phyloP scores from a whole-genome alignment of 2,797 vertebrate genomes.

The Macropus fuliginosus region DNA sequence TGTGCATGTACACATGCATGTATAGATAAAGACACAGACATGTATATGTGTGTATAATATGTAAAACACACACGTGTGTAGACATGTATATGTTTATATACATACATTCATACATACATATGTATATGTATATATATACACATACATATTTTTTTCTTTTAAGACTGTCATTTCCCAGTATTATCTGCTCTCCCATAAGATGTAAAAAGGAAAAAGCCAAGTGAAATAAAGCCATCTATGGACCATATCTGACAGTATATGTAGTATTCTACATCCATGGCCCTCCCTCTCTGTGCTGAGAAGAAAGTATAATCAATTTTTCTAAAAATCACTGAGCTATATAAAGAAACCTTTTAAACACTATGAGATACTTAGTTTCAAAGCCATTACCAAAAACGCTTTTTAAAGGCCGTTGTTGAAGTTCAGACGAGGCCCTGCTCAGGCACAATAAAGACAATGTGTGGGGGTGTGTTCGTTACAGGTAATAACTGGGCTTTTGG shows the following conservation, averaged over 20 bases:
- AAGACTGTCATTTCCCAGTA: not conserved
- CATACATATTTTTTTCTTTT: too few species aligned
- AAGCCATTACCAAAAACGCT: not conserved
- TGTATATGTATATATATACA: not conserved
- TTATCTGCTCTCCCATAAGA: not conserved
- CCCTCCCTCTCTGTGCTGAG: not conserved
- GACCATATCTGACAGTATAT: not conserved
- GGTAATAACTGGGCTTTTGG: not conserved
- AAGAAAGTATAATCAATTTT: not conserved
- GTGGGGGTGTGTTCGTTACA: not conserved
- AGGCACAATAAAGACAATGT: not conserved
- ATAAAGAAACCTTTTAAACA: conserved; percentile 17
- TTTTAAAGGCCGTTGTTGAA: not conserved
- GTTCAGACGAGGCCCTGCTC: not conserved
- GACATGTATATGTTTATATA: too few species aligned
- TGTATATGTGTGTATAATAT: too few species aligned
- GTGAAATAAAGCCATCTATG: not conserved
- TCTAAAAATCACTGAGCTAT: not conserved
- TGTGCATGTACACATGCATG: too few species aligned
- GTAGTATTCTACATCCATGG: not conserved
- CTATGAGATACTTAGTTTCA: not conserved
- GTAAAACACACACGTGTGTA: not conserved
- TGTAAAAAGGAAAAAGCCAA: not conserved
- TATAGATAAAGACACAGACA: not conserved
- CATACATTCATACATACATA: not conserved